These are phyloP conservation scores for Syngnathus acus DNA, from an alignment of 2,797 vertebrate genomes.

Conservation along the genomic window DNA sequence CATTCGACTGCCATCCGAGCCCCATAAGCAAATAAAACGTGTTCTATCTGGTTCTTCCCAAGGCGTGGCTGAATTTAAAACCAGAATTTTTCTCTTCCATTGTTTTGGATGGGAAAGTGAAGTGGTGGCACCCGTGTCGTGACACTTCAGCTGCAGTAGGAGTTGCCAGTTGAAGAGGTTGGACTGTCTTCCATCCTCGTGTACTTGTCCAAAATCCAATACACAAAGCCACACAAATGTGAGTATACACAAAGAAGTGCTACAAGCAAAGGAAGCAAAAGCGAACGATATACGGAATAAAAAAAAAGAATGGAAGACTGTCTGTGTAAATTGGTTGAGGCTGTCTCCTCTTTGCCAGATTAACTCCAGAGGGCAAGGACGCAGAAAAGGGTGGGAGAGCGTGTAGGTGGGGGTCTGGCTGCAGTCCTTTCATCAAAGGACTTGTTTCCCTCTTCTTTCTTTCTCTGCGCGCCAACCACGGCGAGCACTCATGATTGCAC, in stretches of 20 bases:
- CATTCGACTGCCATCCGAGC: conserved; percentile 16
- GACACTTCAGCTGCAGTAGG: conserved; percentile 26
- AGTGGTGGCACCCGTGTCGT: not conserved
- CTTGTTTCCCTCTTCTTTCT: conserved; percentile 31
- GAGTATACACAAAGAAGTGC: conserved; percentile 38
- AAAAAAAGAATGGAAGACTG: conserved; percentile 28
- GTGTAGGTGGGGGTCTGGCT: conserved; percentile 50
- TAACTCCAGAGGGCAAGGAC: conserved; percentile 67
- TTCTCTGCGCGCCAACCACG: conserved; percentile 45
- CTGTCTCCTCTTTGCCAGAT: conserved; percentile 64
- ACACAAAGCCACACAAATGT: conserved; percentile 25
- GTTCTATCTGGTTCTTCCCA: conserved; percentile 21
- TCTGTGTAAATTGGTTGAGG: conserved; percentile 64
- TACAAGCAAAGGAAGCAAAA: conserved; percentile 23
- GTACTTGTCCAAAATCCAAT: conserved; percentile 33
- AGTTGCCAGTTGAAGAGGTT: conserved; percentile 44
- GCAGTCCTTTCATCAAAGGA: conserved; percentile 62
- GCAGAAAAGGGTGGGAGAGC: conserved; percentile 43
- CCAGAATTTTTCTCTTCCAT: no score
- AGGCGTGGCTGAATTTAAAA: conserved; percentile 15
- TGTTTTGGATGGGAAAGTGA: not conserved
- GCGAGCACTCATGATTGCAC: conserved; percentile 47
- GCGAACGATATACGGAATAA: conserved; percentile 18
- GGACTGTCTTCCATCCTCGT: conserved; percentile 36
- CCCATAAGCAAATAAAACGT: conserved; percentile 31